These are phyloP conservation scores for Homalodisca vitripennis DNA, from an alignment of 1,140 invertebrate genomes.

Conservation along the genomic window DNA sequence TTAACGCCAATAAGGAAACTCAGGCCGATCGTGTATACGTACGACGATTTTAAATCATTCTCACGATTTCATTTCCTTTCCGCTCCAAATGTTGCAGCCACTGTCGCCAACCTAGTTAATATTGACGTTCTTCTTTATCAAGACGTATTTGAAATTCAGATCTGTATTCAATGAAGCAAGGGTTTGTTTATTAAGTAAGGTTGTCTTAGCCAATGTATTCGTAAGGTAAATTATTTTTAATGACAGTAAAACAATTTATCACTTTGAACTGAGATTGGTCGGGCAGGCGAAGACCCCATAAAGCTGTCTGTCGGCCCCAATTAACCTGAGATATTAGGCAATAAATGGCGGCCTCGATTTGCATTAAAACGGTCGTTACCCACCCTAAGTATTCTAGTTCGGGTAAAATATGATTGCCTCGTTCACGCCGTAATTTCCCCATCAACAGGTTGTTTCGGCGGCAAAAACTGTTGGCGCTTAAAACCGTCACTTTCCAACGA, in stretches of 20 bases:
- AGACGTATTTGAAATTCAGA: conserved; percentile 14
- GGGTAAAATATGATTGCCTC: conserved; percentile 23
- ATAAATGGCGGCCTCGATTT: conserved; percentile 21
- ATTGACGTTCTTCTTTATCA: not conserved
- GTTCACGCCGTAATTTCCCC: conserved; percentile 17
- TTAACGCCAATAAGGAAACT: no score
- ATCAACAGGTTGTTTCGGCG: conserved; percentile 4
- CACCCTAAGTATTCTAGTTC: conserved; percentile 20
- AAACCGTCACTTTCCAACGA: not conserved
- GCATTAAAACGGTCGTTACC: conserved; percentile 18
- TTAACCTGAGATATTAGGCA: conserved; percentile 24
- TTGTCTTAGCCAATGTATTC: conserved; percentile 21
- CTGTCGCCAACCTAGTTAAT: no score
- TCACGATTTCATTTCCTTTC: no score
- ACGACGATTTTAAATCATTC: no score
- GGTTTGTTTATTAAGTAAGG: conserved; percentile 25
- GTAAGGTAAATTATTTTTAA: conserved; percentile 23
- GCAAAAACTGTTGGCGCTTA: not conserved
- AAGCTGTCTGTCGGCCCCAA: conserved; percentile 21
- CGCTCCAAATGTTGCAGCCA: no score
- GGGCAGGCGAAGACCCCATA: not conserved
- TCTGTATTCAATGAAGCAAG: conserved; percentile 19
- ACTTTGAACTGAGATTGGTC: not conserved
- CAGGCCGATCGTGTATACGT: no score
- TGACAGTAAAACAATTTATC: conserved; percentile 21